Base-by-base conservation (phyloP, 1,140 invertebrate species). In the Homalodisca vitripennis region DNA sequence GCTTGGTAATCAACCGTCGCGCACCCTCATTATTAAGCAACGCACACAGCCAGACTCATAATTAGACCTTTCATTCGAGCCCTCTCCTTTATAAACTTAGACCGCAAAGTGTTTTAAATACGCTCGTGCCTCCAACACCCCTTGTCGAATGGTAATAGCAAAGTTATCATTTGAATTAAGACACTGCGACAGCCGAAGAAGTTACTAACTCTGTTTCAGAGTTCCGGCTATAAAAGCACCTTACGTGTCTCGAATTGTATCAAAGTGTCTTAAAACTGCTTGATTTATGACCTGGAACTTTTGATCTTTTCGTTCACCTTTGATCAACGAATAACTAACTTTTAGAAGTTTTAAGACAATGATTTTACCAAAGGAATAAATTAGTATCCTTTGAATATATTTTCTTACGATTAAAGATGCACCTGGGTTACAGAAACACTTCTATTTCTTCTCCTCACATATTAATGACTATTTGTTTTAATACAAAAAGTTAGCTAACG, bases 51-150 rank as follows among this genome's bases (percentile, higher is more conserved):
- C n/a, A n/a, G n/a, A n/a, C n/a, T n/a, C n/a, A n/a, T n/a, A n/a
- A n/a, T n/a, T n/a, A n/a, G n/a, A n/a, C n/a, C n/a, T n/a, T n/a
- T n/a, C n/a, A n/a, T n/a, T n/a, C n/a, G n/a, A n/a, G n/a, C n/a
- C n/a, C n/a, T 41, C 48, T 3, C 22, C 48, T 24, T 24, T 53
- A 22, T 26, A 60, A 60, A 60, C 55, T 60, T 60, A 27, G 55
- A 41, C 55, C 55, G 26, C 22, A 60, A 60, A 60, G 55, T 60
- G 55, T 60, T 60, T 60, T 60, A 60, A 60, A 60, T 60, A 24
- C 55, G 24, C 14, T 60, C 55, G 14, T 24, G 55, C 26, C 24
- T 60, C 24, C 22, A 26, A 53, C 24, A 3, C 55, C 24, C 34
- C 34, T 6, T 17, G n/a, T 30, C 6, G 55, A 60, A 60, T 27